phyloP scores from a whole-genome alignment of 1,140 invertebrate genomes.

The Eulimnadia texana region DNA sequence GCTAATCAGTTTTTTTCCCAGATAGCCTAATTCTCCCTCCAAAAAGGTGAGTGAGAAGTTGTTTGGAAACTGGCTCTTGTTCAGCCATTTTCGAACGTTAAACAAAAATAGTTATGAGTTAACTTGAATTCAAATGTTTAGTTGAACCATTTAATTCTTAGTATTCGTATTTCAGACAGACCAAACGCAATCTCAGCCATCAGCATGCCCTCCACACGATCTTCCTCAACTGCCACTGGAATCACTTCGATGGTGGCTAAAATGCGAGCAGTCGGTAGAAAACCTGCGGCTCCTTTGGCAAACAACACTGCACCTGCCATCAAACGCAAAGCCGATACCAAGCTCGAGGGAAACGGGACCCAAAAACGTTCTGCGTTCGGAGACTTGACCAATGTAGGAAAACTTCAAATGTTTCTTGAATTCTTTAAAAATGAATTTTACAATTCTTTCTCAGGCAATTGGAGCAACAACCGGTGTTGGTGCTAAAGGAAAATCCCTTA shows the following conservation, averaged over 20 bases:
- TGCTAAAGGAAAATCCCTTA: background rate
- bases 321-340: constrained; percentile 13
- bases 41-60: too few species aligned
- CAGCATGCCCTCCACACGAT: background rate
- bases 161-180: too few species aligned
- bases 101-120: too few species aligned
- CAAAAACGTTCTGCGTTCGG: constrained; percentile 53
- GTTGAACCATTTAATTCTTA: too few species aligned
- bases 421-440: background rate
- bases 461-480: background rate
- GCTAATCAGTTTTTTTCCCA: too few species aligned
- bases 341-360: constrained; percentile 20
- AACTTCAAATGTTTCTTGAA: background rate
- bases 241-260: constrained; percentile 11
- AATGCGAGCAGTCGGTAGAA: constrained; percentile 1
- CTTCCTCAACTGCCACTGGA: background rate
- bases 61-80: too few species aligned
- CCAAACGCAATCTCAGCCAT: too few species aligned
- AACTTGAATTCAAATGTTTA: too few species aligned
- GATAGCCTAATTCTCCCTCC: too few species aligned
- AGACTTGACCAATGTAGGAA: constrained; percentile 54
- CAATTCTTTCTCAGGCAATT: background rate
- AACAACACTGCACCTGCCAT: background rate
- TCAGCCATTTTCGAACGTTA: too few species aligned
- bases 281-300: background rate